Conservation (phyloP, 35 echinoderm and acorn worm species). For the Stichopus chloronotus region DNA sequence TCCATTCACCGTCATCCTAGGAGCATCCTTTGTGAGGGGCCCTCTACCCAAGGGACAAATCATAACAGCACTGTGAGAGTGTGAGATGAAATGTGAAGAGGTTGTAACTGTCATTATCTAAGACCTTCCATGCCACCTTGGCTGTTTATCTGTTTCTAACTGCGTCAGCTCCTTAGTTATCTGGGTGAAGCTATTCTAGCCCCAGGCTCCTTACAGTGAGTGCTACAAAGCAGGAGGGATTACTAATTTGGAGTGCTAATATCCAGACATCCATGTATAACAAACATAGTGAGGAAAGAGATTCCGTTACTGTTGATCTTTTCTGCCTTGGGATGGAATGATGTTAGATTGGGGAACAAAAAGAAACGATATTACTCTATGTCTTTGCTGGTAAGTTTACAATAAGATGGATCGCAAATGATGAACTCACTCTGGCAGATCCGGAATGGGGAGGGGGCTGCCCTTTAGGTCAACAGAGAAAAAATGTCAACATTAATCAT, state of each 20-base stretch:
- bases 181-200: conserved; percentile 50
- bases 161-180: conserved; percentile 24
- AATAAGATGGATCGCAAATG: no score
- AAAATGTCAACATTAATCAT: no score
- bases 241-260: not conserved
- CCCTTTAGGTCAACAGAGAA: no score
- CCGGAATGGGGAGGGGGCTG: no score
- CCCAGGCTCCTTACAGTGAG: not conserved
- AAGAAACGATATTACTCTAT: no score
- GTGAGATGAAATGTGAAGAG: conserved; percentile 35
- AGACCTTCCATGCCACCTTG: conserved; percentile 34
- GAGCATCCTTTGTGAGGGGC: not conserved
- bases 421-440: no score
- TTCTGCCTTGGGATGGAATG: not conserved
- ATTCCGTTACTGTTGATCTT: not conserved
- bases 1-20: no score
- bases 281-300: not conserved
- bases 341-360: not conserved
- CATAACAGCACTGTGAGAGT: conserved; percentile 9
- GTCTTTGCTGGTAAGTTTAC: no score
- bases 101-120: conserved; percentile 20
- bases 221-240: not conserved
- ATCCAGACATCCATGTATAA: not conserved
- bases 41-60: conserved; percentile 36
- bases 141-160: conserved; percentile 28